Conservation (phyloP, 2,797 vertebrate species). For the Stomatorhinus walkeri region DNA sequence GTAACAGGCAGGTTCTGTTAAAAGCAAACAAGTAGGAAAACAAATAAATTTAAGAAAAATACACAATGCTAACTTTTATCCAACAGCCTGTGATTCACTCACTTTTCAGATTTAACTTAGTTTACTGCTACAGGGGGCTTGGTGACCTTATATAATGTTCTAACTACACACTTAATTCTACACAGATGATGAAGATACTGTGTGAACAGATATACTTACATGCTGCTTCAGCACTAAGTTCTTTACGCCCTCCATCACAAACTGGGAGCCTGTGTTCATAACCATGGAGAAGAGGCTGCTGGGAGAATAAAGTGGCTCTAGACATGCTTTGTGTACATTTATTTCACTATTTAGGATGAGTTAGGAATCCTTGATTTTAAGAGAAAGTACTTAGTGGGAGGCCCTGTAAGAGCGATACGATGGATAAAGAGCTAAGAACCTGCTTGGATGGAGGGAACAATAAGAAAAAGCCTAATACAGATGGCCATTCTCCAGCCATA, state of each 20-base stretch:
- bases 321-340: background rate
- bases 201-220: conserved; percentile 59
- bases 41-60: background rate
- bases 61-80: background rate
- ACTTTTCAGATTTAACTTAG: background rate
- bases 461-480: background rate
- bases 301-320: background rate
- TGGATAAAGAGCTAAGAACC: background rate
- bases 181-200: background rate
- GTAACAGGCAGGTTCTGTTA: conserved; percentile 89
- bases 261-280: conserved; percentile 95
- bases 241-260: conserved; percentile 99
- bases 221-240: conserved; percentile 95
- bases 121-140: background rate
- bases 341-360: background rate
- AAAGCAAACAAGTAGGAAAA: conserved; percentile 8
- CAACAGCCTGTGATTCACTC: background rate
- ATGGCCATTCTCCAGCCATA: background rate
- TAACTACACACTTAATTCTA: background rate
- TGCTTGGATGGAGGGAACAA: background rate
- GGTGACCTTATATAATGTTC: background rate
- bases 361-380: background rate
- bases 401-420: background rate
- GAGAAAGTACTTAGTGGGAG: background rate
- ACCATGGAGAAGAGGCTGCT: conserved; percentile 87